Evolutionary conservation across 2,888 invertebrate genomes (phyloP).

Genomic region (Leucophenga montana): DNA sequence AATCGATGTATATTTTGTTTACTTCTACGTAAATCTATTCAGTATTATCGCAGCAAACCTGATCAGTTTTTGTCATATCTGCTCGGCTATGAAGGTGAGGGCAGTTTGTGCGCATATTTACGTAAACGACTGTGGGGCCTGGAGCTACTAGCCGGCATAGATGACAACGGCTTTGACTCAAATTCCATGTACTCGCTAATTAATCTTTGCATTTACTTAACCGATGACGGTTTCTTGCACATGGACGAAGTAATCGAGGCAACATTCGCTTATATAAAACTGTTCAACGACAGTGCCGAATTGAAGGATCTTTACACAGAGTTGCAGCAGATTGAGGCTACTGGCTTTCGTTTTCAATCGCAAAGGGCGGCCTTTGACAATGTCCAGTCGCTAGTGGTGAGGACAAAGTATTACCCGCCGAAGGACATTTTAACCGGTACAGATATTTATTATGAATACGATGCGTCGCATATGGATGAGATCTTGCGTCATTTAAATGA

Average conservation of each 20-base stretch:
- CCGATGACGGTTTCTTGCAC: constrained; percentile 83
- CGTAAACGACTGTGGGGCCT: constrained; percentile 83
- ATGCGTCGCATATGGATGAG: constrained; percentile 76
- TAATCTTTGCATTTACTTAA: constrained; percentile 82
- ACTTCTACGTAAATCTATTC: neutral
- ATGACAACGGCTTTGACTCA: constrained; percentile 84
- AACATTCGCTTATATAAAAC: constrained; percentile 85
- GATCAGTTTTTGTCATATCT: constrained; percentile 83
- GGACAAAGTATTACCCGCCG: constrained; percentile 87
- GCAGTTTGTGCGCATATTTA: constrained; percentile 85
- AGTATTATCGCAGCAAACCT: constrained; percentile 71
- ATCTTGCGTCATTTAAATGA: constrained; percentile 64
- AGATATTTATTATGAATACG: constrained; percentile 83
- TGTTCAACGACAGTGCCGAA: constrained; percentile 75
- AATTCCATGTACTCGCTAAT: constrained; percentile 86
- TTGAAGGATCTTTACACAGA: constrained; percentile 74
- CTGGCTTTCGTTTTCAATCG: constrained; percentile 81
- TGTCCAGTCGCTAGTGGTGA: constrained; percentile 83
- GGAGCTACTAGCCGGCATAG: constrained; percentile 81
- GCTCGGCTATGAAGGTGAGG: constrained; percentile 90
- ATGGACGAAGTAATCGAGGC: constrained; percentile 83
- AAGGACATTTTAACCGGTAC: constrained; percentile 86
- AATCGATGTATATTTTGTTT: no score
- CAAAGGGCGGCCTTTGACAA: constrained; percentile 83
- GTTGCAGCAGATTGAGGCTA: constrained; percentile 81